phyloP scores from a whole-genome alignment of 2,888 invertebrate genomes.

The Polydrusus cervinus region DNA sequence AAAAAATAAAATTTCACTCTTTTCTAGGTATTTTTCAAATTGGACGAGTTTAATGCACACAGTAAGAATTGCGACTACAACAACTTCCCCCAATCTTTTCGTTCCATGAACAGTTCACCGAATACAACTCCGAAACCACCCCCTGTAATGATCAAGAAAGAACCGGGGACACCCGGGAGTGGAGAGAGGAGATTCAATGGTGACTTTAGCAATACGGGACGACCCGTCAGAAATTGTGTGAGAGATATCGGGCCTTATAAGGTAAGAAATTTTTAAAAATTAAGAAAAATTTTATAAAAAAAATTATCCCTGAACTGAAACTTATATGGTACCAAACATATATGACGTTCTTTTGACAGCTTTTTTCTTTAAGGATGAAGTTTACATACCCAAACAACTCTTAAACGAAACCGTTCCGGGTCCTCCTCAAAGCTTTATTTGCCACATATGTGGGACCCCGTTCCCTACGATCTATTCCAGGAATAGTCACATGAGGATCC shows the following conservation, averaged over 20 bases:
- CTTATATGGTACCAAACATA: no score
- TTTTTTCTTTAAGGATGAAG: conserved; percentile 48
- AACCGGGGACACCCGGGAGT: background rate
- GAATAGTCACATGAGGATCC: conserved; percentile 71
- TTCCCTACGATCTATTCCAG: conserved; percentile 69
- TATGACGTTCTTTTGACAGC: no score
- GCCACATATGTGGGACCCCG: conserved; percentile 68
- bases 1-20: background rate
- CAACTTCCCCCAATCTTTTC: conserved; percentile 30
- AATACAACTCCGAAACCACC: background rate
- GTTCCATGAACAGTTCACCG: background rate
- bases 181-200: conserved; percentile 39
- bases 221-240: conserved; percentile 68
- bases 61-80: conserved; percentile 65
- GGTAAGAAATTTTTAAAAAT: no score
- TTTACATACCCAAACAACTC: conserved; percentile 56
- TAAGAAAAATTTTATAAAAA: no score
- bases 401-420: conserved; percentile 50
- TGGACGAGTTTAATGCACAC: conserved; percentile 70
- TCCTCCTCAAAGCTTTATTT: conserved; percentile 64
- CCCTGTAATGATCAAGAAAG: conserved; percentile 29
- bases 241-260: conserved; percentile 67
- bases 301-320: no score
- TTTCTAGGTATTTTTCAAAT: conserved; percentile 66
- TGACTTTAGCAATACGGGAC: conserved; percentile 58